Evolutionary conservation across 1,140 invertebrate species (phyloP), one percentile per base, ranked within the genome.

Genomic region (Uloborus diversus): DNA sequence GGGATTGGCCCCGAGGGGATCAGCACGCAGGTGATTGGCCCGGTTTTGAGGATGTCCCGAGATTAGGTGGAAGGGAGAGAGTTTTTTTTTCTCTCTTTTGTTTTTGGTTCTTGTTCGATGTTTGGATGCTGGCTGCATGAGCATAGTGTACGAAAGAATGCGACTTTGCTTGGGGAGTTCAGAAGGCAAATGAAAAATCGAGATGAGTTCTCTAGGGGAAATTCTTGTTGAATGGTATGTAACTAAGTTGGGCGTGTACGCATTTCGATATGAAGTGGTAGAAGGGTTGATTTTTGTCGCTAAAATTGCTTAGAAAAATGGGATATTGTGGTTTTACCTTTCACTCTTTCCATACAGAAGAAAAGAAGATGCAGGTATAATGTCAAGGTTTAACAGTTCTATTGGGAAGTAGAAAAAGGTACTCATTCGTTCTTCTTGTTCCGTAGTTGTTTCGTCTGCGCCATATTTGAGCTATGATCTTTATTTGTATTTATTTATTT

Each of bases 1-100:
- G n/a, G 56, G 68, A 57, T 69, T 53, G 49, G 64, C 25, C 28
- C 49, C 56, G 51, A n/a, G 14, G 51, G 23, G 27, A 28, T 47
- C 14, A 56, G 11, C 49, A 35, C 23, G 68, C 51, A 59, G 32
- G 28, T 71, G 68, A 71, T 71, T 71, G 68, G 68, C 49, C 68
- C 68, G 56, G 68, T 71, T 71, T 71, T 51, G 57, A 32, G 53
- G 51, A 59, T 71, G 68, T 71, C 68, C 68, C 28, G 56, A 25
- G 53, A 59, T 20, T 71, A n/a, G n/a, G n/a, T n/a, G n/a, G n/a
- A n/a, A n/a, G n/a, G n/a, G n/a, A n/a, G n/a, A n/a, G n/a, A n/a
- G n/a, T n/a, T n/a, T n/a, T 42, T 17, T 42, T 17, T 7, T 9
- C 37, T 42, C 37, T 7, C 7, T 9, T 42, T 42, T 69, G 25